A percentile compares a stretch with the other conserved stretches of the same genome.
phyloP scores from a whole-genome alignment of 2,113 vertebrate species.

The Psophia crepitans region DNA sequence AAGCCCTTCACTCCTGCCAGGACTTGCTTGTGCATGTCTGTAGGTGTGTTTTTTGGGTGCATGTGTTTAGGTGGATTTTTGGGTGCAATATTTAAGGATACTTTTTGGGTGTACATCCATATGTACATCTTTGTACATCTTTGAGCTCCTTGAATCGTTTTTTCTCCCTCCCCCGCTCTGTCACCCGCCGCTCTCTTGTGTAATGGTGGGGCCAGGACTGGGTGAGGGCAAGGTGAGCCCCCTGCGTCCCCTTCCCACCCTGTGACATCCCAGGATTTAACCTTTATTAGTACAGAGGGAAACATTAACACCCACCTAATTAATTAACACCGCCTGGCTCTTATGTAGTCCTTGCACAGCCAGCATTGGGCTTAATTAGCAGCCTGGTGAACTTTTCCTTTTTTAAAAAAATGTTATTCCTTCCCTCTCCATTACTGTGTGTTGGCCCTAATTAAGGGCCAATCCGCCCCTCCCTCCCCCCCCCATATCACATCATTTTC shows the following conservation, averaged over 20 bases:
- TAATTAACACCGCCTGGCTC: neutral
- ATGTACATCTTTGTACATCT: no score
- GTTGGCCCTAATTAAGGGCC: neutral
- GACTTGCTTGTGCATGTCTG: neutral
- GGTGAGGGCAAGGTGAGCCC: neutral
- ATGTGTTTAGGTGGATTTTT: neutral
- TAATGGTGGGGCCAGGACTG: neutral
- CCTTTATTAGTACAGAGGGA: neutral
- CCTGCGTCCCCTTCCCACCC: neutral
- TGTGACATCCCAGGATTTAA: neutral
- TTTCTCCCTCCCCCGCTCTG: neutral
- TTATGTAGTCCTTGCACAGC: neutral
- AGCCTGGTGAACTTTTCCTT: constrained; percentile 18
- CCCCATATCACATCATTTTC: neutral
- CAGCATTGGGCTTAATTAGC: neutral
- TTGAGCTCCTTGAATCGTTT: neutral
- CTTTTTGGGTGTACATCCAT: neutral
- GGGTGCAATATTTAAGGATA: neutral
- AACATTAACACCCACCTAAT: neutral
- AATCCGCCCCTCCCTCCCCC: no score
- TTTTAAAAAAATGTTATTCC: neutral
- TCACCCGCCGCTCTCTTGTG: neutral
- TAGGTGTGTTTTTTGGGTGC: neutral
- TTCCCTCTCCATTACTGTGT: neutral
- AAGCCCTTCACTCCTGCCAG: neutral